Base-by-base conservation (phyloP, 2,113 vertebrate species). In the Bos indicus region DNA sequence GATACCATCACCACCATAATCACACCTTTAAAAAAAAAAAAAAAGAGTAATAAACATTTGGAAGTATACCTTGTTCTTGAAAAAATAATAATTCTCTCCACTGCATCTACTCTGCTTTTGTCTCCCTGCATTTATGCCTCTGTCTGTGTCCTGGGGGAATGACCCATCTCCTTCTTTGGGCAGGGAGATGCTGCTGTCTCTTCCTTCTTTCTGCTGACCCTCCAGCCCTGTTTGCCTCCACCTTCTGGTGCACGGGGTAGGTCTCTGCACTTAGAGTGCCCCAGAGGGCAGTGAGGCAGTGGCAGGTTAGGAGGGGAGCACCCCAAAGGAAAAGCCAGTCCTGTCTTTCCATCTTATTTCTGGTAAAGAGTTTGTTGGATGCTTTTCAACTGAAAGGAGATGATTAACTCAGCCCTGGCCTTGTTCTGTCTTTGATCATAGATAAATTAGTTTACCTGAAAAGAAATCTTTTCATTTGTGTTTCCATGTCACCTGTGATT, bases 401-500 rank as follows among this genome's bases (percentile, higher is more conserved):
- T 98, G 78, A 97, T 89, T 94, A 94, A 80, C 28, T 86, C 54
- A 85, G 62, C n/a, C 52, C 84, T n/a, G 15, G 46, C 97, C 88
- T 96, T 98, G 78, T 28, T 92, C 88, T 97, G 96, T 97, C 97
- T 98, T 93, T 85, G 97, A 95, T 94, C 67, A 91, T 59, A 97
- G 96, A 97, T 94, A 96, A 95, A 88, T 82, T 46, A 56, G 91
- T 96, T 94, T 92, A 96, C 96, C 57, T 90, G 62, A 94, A 96
- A 93, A 88, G 78, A 77, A 92, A 84, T 36, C 19, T 95, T 95
- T 93, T 92, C 86, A 77, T 98, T 97, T 98, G 94, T 90, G 52
- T 95, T 98, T 95, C 97, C 95, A 83, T 56, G 90, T 52, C 98
- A 98, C 97, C 98, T 98, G 98, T 77, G 80, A 51, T 23, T 97